These are phyloP conservation scores for Melitaea cinxia DNA, from an alignment of 1,140 invertebrate genomes.

Conservation along the genomic window DNA sequence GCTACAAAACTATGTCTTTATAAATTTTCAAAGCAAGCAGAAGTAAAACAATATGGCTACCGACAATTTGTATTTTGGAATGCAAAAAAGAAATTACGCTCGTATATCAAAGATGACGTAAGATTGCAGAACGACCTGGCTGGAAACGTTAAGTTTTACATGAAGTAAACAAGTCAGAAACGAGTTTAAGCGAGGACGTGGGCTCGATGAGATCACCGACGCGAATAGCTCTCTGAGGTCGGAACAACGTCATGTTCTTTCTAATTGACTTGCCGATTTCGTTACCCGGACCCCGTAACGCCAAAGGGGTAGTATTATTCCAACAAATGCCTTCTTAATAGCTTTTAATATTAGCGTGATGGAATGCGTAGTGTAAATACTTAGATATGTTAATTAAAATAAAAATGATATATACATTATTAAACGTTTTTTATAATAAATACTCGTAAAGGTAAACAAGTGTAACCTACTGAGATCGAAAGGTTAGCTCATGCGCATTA, in stretches of 20 bases:
- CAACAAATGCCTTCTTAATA: no score
- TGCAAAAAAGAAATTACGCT: conserved; percentile 19
- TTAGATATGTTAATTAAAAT: no score
- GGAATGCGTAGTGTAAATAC: no score
- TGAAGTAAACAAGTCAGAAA: conserved; percentile 77
- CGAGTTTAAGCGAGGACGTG: conserved; percentile 76
- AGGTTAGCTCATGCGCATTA: conserved; percentile 22
- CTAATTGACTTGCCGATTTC: conserved; percentile 63
- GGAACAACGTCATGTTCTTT: conserved; percentile 70
- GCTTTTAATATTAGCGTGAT: no score
- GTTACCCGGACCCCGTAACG: conserved; percentile 26
- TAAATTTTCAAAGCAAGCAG: no score
- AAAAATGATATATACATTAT: neutral
- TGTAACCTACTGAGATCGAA: neutral
- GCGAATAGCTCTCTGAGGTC: conserved; percentile 67
- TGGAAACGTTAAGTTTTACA: conserved; percentile 65
- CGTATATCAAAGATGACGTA: conserved; percentile 55
- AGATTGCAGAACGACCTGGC: conserved; percentile 52
- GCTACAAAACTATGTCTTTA: no score
- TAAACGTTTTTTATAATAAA: neutral
- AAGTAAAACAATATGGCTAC: neutral
- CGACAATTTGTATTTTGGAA: conserved; percentile 7
- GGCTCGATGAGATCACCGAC: conserved; percentile 75
- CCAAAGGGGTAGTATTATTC: neutral
- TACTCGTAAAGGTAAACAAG: conserved; percentile 7